Evolutionary conservation across 2,888 invertebrate species (phyloP), one percentile per base, ranked within the genome.

Genomic region (Trachelus iudaicus): DNA sequence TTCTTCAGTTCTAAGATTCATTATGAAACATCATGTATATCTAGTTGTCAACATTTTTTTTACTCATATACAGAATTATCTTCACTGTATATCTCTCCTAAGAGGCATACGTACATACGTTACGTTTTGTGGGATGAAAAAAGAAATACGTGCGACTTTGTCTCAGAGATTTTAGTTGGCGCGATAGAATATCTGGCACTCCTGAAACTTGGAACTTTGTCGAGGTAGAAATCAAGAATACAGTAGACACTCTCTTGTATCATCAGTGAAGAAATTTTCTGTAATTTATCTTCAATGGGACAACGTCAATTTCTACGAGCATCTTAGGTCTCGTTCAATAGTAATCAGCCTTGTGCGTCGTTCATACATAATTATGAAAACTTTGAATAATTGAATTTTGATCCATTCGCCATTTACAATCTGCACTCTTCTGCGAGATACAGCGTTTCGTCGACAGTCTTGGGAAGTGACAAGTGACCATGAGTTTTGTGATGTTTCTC

Each of bases 381-480:
- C n/a, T 23, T 56, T 56, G 9, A 56, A 23, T 56, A 23, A 23
- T 23, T 23, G 23, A 23, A 56, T 9, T 6, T 56, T 23, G 23
- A 56, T 23, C 9, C 56, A 15, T 23, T 23, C 23, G 56, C 23
- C 0, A 71, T 71, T 71, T 34, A 71, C 31, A 30, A 34, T 71
- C 71, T 71, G 71, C 71, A 71, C 71, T 71, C 71, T 71, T 71
- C 71, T 71, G 71, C 71, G 71, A 34, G 31, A 31, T 33, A 34
- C 31, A 71, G 56, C 71, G 15, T 71, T 71, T 23, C 3, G 15
- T 33, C 12, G 71, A 71, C 35, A 77, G 76, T 84, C 83, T 85
- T 89, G 89, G 89, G 88, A 90, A 90, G 89, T 90, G 90, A 90
- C 89, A 91, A 90, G 90, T 90, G 88, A 87, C 90, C 90, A 89